A percentile compares a stretch with the other conserved stretches of the same genome.
Conservation (phyloP, 1,140 invertebrate genomes). For the Drosophila dunni region DNA sequence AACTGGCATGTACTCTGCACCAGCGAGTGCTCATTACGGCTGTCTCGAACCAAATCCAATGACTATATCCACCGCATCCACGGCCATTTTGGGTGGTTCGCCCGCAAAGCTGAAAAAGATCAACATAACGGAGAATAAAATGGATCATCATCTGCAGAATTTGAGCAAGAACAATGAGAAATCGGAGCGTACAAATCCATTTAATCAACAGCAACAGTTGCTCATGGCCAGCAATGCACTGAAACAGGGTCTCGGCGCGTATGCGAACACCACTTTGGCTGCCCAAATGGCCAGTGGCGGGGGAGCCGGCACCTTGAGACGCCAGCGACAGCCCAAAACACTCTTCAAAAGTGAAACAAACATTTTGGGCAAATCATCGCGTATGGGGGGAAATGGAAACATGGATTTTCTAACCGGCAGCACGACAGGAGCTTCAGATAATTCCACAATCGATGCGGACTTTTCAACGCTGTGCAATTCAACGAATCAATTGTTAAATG, state of each 20-base stretch:
- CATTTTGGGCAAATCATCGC: conserved; percentile 66
- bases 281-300: conserved; percentile 78
- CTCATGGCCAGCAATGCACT: conserved; percentile 77
- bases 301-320: conserved; percentile 73
- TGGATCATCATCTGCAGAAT: conserved; percentile 79
- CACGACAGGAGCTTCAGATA: conserved; percentile 35
- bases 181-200: conserved; percentile 69
- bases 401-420: conserved; percentile 69
- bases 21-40: conserved; percentile 79
- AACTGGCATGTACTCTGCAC: conserved; percentile 79
- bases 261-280: conserved; percentile 78
- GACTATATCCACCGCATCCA: conserved; percentile 79
- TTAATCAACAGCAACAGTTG: conserved; percentile 79
- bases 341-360: conserved; percentile 84
- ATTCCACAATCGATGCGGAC: conserved; percentile 53
- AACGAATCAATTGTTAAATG: conserved; percentile 81
- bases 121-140: conserved; percentile 84
- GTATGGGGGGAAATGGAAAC: conserved; percentile 35
- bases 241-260: conserved; percentile 78
- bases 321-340: conserved; percentile 79
- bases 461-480: conserved; percentile 74
- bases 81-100: conserved; percentile 68
- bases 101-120: conserved; percentile 75
- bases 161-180: conserved; percentile 47
- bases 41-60: conserved; percentile 68